phyloP scores from a whole-genome alignment of 2,797 vertebrate genomes.

The Ibycter americanus region DNA sequence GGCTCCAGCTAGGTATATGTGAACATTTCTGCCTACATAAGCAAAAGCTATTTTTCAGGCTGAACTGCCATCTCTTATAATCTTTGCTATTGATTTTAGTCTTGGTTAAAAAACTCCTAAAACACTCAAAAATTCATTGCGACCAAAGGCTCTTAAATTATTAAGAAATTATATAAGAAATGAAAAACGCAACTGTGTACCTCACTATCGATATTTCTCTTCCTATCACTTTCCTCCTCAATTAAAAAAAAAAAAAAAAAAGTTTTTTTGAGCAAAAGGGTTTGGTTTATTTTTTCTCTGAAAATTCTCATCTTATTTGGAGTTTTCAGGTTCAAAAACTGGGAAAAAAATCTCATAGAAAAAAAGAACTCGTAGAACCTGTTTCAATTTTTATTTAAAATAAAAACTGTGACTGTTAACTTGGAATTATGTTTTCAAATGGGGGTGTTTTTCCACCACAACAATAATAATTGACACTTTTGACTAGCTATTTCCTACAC shows the following conservation, averaged over 20 bases:
- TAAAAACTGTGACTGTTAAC: neutral
- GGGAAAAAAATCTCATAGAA: neutral
- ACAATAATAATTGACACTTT: neutral
- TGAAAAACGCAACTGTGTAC: accelerated
- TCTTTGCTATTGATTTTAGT: neutral
- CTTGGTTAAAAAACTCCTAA: neutral
- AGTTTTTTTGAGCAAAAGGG: neutral
- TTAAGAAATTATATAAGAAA: neutral
- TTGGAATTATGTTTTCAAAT: neutral
- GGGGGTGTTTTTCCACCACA: neutral
- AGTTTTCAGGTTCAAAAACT: neutral
- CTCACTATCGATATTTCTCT: neutral
- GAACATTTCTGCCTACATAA: neutral
- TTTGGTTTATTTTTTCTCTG: neutral
- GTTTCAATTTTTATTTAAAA: neutral
- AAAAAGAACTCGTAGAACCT: neutral
- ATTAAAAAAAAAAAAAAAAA: neutral
- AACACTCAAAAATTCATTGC: neutral
- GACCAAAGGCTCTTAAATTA: neutral
- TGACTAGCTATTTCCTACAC: neutral
- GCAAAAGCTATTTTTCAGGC: neutral
- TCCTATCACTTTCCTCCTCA: neutral
- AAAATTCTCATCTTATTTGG: neutral
- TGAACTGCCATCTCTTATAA: neutral
- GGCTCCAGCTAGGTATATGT: neutral